Percentiles rank a stretch among this genome's conserved stretches.
Conservation (phyloP, 2,888 invertebrate genomes). For the Lasioglossum malachurum region DNA sequence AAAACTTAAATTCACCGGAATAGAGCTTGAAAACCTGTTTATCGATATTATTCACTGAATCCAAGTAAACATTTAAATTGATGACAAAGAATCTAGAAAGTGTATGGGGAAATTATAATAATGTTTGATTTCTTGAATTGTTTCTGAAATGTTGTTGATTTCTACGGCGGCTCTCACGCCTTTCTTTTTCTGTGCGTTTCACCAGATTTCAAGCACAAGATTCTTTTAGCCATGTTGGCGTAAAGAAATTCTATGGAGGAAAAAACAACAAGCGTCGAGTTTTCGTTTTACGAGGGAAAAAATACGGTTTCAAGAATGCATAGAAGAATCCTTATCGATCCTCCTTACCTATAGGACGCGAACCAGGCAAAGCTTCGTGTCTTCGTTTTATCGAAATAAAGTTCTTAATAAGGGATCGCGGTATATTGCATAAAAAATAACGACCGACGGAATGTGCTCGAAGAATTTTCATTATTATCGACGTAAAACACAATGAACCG, state of each 20-base stretch:
- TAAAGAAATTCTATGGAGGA: slow-evolving; percentile 7
- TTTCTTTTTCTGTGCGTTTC: background rate
- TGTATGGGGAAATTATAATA: background rate
- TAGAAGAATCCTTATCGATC: slow-evolving; percentile 52
- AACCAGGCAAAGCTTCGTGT: slow-evolving; percentile 6
- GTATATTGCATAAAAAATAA: slow-evolving; percentile 40
- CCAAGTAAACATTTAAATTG: background rate
- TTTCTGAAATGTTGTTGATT: background rate
- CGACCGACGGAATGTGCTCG: slow-evolving; percentile 29
- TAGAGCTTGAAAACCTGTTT: background rate
- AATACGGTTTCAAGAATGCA: slow-evolving; percentile 35
- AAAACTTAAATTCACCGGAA: background rate
- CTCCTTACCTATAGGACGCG: slow-evolving; percentile 42
- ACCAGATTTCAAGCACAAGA: background rate
- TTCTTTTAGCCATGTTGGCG: slow-evolving; percentile 23
- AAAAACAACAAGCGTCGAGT: background rate
- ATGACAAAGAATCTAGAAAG: background rate
- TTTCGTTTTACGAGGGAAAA: slow-evolving; percentile 27
- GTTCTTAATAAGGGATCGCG: slow-evolving; percentile 48
- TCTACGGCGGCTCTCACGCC: no score
- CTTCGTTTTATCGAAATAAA: slow-evolving; percentile 52
- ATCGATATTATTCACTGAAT: background rate
- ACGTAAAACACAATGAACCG: background rate
- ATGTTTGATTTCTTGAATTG: no score
- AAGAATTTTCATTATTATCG: slow-evolving; percentile 54